Evolutionary conservation across 2,888 invertebrate genomes (phyloP), one percentile per base, ranked within the genome.

Genomic region (Antheraea yamamai): DNA sequence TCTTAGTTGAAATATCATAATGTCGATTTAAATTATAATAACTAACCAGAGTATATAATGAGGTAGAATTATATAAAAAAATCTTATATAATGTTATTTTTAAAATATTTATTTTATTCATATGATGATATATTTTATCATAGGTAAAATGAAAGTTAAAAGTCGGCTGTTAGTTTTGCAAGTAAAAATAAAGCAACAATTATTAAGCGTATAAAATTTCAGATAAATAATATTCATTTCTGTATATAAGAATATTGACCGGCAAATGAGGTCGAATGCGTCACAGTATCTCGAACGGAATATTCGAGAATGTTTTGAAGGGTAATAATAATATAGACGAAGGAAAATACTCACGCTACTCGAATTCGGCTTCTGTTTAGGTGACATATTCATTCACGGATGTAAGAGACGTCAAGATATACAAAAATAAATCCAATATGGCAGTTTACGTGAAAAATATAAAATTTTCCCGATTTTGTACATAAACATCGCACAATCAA

Each of bases 401-500:
- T 76, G 74, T 61, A 76, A 75, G 72, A 81, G 83, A 83, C 84
- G 89, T 91, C 91, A 91, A 89, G 88, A 89, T 88, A 91, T 87
- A 87, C 89, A 85, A 80, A 82, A 90, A 79, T 88, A 87, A 85
- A 86, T 90, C 90, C 91, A 86, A 82, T 83, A 84, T 26, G 86
- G 79, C 76, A 85, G 80, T 81, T 83, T 86, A 81, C 88, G 83
- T 76, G 80, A 83, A 85, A 79, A 81, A 81, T 84, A 79, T 81
- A 78, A 85, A 87, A 88, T 88, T 79, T 87, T 89, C 84, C 88
- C 86, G 85, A 88, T 80, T 78, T 81, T 80, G 80, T 82, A 81
- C 81, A 81, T 83, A 82, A 85, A 86, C 91, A 92, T 91, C 79
- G 85, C 91, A 90, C 86, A 81, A 78, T 77, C 55, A 75, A 47